Evolutionary conservation across 2,888 invertebrate genomes (phyloP), one percentile per base, ranked within the genome.

Genomic region (Folsomia candida): DNA sequence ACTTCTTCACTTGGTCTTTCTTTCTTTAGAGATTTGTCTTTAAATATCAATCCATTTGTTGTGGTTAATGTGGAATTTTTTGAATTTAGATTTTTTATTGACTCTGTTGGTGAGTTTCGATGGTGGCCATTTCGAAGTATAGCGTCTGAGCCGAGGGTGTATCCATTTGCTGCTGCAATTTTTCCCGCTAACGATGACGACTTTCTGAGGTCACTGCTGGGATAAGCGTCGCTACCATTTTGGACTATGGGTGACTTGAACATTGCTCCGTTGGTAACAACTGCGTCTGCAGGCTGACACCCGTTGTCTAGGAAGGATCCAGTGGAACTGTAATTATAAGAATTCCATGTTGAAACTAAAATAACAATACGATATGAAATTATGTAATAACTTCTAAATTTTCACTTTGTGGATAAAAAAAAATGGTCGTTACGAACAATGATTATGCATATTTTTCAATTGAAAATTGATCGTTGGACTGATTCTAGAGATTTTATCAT

Each of bases 241-340:
- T 57, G 70, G 20, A 57, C 59, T 24, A 71, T 74, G 20, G 68
- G 60, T 26, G 69, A 67, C 61, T 61, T 69, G 26, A 61, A 65
- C 28, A 69, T 61, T 20, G 69, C 69, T 25, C 75, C 75, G 65
- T 75, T 75, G 22, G 63, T 69, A 54, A 70, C 66, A 58, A 70
- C 66, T 27, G 72, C 65, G 29, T 75, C 75, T 22, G 72, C 47
- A 11, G 26, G 58, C 61, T 70, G 70, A 60, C 71, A 71, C 63
- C 75, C 70, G 54, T 62, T 75, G 25, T 75, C 75, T 70, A 73
- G 54, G 2, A 71, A 70, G 27, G 75, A 29, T 47, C 9, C 47
- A 4, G 75, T 65, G 47, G 75, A 68, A 67, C 75, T 75, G 64
- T 4, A 59, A 47, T 47, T 47, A 18, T 47, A 47, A 47, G 18